Evolutionary conservation across 2,888 invertebrate species (phyloP).

Genomic region (Megalurothrips usitatus): DNA sequence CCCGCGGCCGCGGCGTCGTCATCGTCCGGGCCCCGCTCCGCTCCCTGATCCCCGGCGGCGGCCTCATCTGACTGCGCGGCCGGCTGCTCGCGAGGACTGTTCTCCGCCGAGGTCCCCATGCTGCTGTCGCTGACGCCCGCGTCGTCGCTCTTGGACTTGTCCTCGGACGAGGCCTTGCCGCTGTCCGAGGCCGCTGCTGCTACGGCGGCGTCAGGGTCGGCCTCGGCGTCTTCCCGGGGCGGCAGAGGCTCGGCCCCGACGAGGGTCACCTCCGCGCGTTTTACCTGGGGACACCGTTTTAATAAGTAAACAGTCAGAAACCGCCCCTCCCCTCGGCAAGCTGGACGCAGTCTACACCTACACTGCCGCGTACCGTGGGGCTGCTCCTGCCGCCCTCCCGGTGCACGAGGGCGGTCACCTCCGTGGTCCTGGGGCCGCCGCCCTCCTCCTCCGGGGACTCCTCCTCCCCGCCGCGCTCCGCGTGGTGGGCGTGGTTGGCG

Average conservation of each 20-base stretch:
- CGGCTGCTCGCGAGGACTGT: neutral
- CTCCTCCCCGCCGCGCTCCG: slow-evolving; percentile 42
- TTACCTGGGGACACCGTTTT: neutral
- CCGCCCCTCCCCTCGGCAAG: too few relatives aligned
- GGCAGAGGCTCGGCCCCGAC: neutral
- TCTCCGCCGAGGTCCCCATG: slow-evolving; percentile 8
- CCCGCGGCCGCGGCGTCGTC: neutral
- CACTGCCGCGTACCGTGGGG: neutral
- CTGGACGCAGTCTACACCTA: too few relatives aligned
- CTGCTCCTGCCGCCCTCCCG: slow-evolving; percentile 40
- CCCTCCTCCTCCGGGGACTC: slow-evolving; percentile 36
- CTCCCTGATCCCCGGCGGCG: neutral
- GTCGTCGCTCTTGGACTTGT: slow-evolving; percentile 25
- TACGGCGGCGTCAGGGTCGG: slow-evolving; percentile 27
- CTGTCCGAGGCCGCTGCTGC: slow-evolving; percentile 31
- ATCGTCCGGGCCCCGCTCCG: neutral
- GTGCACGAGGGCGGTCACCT: slow-evolving; percentile 45
- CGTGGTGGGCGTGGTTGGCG: neutral
- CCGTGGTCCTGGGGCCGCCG: slow-evolving; percentile 27
- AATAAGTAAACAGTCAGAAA: neutral
- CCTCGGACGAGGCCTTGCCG: neutral
- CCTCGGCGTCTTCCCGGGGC: neutral
- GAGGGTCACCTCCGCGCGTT: neutral
- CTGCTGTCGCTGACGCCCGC: neutral
- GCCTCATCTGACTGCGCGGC: neutral